phyloP scores from a whole-genome alignment of 2,113 vertebrate species.

The Poecile atricapillus region DNA sequence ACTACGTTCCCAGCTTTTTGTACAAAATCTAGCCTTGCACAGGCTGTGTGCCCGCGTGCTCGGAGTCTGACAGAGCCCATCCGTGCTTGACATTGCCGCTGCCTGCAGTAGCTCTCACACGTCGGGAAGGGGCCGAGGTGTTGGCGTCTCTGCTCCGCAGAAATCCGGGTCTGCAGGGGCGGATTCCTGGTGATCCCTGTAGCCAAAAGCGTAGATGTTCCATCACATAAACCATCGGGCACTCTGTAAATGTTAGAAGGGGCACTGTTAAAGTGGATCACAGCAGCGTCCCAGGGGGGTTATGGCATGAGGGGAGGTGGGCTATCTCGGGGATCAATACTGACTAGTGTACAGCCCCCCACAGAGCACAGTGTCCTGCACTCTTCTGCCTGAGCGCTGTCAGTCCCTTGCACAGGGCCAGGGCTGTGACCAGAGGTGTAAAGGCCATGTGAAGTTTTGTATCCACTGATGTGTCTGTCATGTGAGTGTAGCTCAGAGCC shows the following conservation, averaged over 20 bases:
- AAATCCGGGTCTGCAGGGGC: accelerated
- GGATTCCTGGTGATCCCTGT: neutral
- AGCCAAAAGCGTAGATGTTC: neutral
- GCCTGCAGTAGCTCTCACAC: neutral
- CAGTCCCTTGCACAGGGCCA: neutral
- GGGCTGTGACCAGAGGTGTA: neutral
- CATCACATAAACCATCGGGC: neutral
- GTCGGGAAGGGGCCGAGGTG: neutral
- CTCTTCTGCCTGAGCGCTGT: neutral
- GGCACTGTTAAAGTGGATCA: neutral
- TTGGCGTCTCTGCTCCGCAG: neutral
- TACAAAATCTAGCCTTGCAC: constrained; percentile 87
- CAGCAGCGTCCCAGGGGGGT: neutral
- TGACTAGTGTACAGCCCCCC: neutral
- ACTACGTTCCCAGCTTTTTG: constrained; percentile 92
- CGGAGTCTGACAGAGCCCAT: neutral
- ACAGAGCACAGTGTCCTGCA: neutral
- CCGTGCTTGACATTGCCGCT: neutral
- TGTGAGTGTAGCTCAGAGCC: neutral
- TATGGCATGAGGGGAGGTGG: neutral
- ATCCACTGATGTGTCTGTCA: neutral
- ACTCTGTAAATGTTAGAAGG: neutral
- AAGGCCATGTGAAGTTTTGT: neutral
- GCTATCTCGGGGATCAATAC: neutral
- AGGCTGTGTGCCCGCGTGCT: neutral